Evolutionary conservation across 2,797 vertebrate genomes (phyloP).

Genomic region (Emys orbicularis): DNA sequence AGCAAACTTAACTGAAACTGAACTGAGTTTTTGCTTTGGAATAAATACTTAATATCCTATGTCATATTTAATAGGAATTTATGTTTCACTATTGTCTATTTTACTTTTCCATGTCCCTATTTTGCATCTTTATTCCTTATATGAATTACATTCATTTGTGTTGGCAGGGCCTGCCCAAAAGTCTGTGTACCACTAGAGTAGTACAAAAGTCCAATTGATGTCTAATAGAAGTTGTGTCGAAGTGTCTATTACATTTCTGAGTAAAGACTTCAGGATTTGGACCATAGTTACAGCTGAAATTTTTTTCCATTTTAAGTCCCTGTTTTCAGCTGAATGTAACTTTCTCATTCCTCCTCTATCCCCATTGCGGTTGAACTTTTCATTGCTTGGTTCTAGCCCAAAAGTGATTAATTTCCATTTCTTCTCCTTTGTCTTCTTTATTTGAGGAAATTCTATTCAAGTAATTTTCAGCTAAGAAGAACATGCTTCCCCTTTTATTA

Average conservation of each 20-base stretch:
- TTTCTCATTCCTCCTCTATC: background rate
- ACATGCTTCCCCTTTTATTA: constrained; percentile 37
- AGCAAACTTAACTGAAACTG: background rate
- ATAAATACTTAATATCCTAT: background rate
- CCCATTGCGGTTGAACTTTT: background rate
- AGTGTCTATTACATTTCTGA: background rate
- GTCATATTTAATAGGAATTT: background rate
- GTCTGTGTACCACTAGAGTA: background rate
- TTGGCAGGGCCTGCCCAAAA: background rate
- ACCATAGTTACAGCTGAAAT: background rate
- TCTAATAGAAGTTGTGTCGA: constrained; percentile 22
- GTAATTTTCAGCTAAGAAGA: constrained; percentile 31
- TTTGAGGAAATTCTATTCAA: background rate
- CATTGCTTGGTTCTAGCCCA: background rate
- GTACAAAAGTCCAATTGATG: background rate
- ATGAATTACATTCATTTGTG: constrained; percentile 14
- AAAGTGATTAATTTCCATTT: background rate
- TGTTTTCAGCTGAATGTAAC: constrained; percentile 1
- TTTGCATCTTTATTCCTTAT: constrained; percentile 20
- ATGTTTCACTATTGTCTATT: background rate
- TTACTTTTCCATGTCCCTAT: background rate
- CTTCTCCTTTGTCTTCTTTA: background rate
- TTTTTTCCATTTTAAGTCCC: constrained; percentile 18
- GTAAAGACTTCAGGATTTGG: constrained; percentile 2
- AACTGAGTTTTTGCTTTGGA: background rate